phyloP scores from a whole-genome alignment of 2,888 invertebrate genomes.

The Marasmarcha lunaedactyla region DNA sequence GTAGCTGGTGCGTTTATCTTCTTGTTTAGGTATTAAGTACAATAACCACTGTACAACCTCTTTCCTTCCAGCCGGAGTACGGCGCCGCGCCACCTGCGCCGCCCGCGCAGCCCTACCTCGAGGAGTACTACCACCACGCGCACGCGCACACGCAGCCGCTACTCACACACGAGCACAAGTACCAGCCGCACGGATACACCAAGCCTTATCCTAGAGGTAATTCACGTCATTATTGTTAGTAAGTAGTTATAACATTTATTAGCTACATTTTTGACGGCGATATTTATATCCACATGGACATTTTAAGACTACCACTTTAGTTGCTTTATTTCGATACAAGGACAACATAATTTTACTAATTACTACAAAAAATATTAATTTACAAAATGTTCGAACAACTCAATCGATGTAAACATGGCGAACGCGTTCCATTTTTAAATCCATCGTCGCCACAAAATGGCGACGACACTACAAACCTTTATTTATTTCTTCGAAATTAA shows the following conservation, averaged over 20 bases:
- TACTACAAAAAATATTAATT: no score
- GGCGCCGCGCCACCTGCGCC: constrained; percentile 58
- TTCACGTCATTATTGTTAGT: constrained; percentile 19
- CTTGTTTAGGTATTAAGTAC: no score
- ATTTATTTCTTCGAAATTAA: constrained; percentile 29
- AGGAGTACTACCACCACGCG: constrained; percentile 82
- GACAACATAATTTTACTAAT: no score
- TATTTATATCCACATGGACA: no score
- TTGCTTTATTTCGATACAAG: no score
- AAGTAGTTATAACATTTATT: background rate
- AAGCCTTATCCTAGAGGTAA: constrained; percentile 82
- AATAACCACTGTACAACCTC: no score
- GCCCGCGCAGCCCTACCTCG: constrained; percentile 72
- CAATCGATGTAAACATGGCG: background rate
- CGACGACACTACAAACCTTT: constrained; percentile 21
- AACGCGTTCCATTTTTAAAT: constrained; percentile 8
- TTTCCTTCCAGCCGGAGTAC: constrained; percentile 40
- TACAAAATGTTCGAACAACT: no score
- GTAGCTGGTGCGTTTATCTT: no score
- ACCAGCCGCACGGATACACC: constrained; percentile 76
- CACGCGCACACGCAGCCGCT: constrained; percentile 75
- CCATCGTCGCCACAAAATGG: constrained; percentile 13
- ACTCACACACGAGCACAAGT: constrained; percentile 75
- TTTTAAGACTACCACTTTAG: no score
- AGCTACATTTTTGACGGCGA: no score